phyloP scores from a whole-genome alignment of 2,888 invertebrate genomes.

The Lysandra coridon region DNA sequence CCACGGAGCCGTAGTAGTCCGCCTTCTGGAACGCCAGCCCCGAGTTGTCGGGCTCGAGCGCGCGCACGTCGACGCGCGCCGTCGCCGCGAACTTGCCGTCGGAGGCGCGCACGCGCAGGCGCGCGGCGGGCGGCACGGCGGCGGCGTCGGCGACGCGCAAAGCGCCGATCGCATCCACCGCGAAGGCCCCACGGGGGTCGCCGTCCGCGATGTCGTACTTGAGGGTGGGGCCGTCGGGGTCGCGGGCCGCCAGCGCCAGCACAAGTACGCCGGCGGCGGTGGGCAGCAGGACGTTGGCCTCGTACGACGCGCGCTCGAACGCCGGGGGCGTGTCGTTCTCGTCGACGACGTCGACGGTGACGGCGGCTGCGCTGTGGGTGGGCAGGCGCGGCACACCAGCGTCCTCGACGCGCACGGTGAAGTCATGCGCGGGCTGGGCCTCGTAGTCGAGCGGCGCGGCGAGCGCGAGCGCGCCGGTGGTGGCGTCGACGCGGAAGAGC shows the following conservation, averaged over 20 bases:
- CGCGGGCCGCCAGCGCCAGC: slow-evolving; percentile 84
- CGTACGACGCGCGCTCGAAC: slow-evolving; percentile 86
- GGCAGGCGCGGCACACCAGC: slow-evolving; percentile 90
- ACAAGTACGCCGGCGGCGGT: slow-evolving; percentile 90
- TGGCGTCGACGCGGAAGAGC: slow-evolving; percentile 92
- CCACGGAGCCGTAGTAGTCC: slow-evolving; percentile 88
- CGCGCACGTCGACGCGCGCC: slow-evolving; percentile 66
- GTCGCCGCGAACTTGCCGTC: slow-evolving; percentile 91
- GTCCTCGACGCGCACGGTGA: slow-evolving; percentile 91
- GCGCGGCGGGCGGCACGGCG: slow-evolving; percentile 65
- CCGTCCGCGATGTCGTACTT: slow-evolving; percentile 92
- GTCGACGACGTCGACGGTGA: slow-evolving; percentile 88
- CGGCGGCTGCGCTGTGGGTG: slow-evolving; percentile 88
- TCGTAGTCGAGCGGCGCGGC: slow-evolving; percentile 91
- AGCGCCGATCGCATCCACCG: slow-evolving; percentile 80
- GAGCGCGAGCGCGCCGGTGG: slow-evolving; percentile 92
- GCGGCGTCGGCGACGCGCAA: slow-evolving; percentile 58
- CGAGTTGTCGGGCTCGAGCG: slow-evolving; percentile 69
- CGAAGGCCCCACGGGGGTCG: slow-evolving; percentile 86
- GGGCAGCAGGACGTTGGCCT: slow-evolving; percentile 89
- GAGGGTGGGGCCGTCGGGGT: slow-evolving; percentile 84
- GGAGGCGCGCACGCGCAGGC: slow-evolving; percentile 89
- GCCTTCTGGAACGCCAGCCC: slow-evolving; percentile 91
- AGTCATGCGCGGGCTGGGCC: slow-evolving; percentile 83
- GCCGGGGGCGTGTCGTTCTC: slow-evolving; percentile 95